A percentile compares a stretch with the other conserved stretches of the same genome.
Evolutionary conservation across 53 echinoderm and acorn worm genomes (phyloP).

Genomic region (Paracentrotus lividus): DNA sequence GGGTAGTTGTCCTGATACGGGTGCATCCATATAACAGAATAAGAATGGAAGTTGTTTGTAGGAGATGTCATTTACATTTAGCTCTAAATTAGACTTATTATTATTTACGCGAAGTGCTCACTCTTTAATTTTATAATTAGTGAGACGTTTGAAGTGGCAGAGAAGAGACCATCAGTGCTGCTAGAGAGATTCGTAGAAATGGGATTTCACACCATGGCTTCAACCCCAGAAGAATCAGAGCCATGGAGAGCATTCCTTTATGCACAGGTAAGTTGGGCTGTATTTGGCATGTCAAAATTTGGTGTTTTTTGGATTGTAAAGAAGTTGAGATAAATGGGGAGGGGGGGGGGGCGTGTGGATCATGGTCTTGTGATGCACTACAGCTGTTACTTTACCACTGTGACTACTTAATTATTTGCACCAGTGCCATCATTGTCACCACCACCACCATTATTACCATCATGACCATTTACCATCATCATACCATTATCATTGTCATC

Average conservation of each 20-base stretch:
- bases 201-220: conserved; percentile 89
- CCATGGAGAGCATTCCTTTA: conserved; percentile 95
- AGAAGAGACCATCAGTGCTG: background rate
- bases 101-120: background rate
- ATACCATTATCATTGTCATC: too few relatives aligned
- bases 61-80: background rate
- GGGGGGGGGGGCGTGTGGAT: too few relatives aligned
- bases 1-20: too few relatives aligned
- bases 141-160: conserved; percentile 50
- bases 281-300: background rate
- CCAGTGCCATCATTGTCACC: too few relatives aligned
- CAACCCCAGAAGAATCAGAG: conserved; percentile 80
- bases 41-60: background rate
- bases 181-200: conserved; percentile 59
- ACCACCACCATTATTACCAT: too few relatives aligned
- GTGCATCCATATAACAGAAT: too few relatives aligned
- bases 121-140: background rate
- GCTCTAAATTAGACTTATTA: too few relatives aligned
- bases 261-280: conserved; percentile 77
- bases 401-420: background rate
- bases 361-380: too few relatives aligned
- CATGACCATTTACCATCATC: too few relatives aligned
- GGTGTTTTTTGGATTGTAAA: too few relatives aligned
- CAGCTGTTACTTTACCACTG: background rate
- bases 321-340: too few relatives aligned